Percentiles rank a stretch among this genome's conserved stretches.
phyloP scores from a whole-genome alignment of 2,888 invertebrate species.

The Metellina segmentata region DNA sequence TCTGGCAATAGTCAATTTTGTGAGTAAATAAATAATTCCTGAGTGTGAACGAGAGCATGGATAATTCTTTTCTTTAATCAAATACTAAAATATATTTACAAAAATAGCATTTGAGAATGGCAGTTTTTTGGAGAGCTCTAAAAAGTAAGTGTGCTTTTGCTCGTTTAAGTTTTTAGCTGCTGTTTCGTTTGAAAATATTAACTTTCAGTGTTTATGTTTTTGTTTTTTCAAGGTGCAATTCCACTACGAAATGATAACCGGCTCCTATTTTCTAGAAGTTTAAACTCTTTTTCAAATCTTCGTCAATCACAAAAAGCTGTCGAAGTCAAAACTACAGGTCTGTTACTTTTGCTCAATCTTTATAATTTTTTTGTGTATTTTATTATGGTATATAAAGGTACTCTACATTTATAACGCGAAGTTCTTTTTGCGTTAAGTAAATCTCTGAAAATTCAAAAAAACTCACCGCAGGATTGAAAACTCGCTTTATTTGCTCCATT shows the following conservation, averaged over 20 bases:
- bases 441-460: too few species aligned
- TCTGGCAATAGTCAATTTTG: neutral
- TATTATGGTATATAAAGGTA: too few species aligned
- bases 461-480: too few species aligned
- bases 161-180: neutral
- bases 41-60: neutral
- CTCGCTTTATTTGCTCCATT: too few species aligned
- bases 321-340: conserved; percentile 3
- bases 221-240: conserved; percentile 46
- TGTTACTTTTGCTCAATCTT: neutral
- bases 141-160: conserved; percentile 23
- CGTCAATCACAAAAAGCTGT: conserved; percentile 13
- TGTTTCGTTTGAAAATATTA: neutral
- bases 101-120: neutral
- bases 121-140: conserved; percentile 30
- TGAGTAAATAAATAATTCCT: conserved; percentile 20
- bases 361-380: too few species aligned
- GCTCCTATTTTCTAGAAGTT: conserved; percentile 4
- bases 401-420: too few species aligned
- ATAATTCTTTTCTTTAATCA: neutral
- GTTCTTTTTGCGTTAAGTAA: too few species aligned
- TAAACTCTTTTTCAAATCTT: neutral
- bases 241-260: neutral
- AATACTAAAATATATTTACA: neutral
- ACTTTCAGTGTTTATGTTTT: neutral